phyloP scores from a whole-genome alignment of 2,888 invertebrate genomes.

The Cheilosia vernalis region DNA sequence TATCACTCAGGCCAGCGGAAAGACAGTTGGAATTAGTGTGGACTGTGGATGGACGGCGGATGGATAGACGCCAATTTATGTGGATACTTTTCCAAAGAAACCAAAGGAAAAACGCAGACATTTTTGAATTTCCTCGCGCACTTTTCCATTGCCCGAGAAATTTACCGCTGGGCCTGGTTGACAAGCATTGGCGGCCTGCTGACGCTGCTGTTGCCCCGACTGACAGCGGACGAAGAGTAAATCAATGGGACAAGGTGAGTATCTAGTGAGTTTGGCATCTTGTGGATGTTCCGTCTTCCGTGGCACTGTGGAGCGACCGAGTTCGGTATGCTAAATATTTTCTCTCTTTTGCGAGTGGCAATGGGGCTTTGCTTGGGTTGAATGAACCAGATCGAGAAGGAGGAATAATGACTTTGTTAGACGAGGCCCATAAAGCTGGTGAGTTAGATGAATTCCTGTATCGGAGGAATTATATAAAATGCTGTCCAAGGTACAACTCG shows the following conservation, averaged over 20 bases:
- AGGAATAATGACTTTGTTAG: slow-evolving; percentile 58
- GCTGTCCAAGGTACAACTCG: too few species aligned
- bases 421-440: slow-evolving; percentile 21
- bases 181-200: slow-evolving; percentile 52
- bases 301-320: not conserved
- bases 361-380: slow-evolving; percentile 14
- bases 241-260: slow-evolving; percentile 72
- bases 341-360: slow-evolving; percentile 1
- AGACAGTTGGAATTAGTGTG: slow-evolving; percentile 61
- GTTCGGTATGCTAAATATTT: slow-evolving; percentile 62
- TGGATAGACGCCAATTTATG: slow-evolving; percentile 72
- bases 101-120: slow-evolving; percentile 32
- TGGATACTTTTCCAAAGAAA: slow-evolving; percentile 57
- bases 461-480: not conserved
- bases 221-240: slow-evolving; percentile 63
- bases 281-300: not conserved
- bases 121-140: slow-evolving; percentile 52
- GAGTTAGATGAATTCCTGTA: not conserved
- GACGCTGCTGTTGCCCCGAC: slow-evolving; percentile 54
- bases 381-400: slow-evolving; percentile 38
- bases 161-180: slow-evolving; percentile 33
- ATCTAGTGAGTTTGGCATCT: slow-evolving; percentile 53
- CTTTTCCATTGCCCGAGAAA: slow-evolving; percentile 38
- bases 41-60: slow-evolving; percentile 57
- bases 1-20: slow-evolving; percentile 39